These are phyloP conservation scores for Leptoteleia sp. DNA, from an alignment of 1,140 invertebrate species.

Conservation along the genomic window DNA sequence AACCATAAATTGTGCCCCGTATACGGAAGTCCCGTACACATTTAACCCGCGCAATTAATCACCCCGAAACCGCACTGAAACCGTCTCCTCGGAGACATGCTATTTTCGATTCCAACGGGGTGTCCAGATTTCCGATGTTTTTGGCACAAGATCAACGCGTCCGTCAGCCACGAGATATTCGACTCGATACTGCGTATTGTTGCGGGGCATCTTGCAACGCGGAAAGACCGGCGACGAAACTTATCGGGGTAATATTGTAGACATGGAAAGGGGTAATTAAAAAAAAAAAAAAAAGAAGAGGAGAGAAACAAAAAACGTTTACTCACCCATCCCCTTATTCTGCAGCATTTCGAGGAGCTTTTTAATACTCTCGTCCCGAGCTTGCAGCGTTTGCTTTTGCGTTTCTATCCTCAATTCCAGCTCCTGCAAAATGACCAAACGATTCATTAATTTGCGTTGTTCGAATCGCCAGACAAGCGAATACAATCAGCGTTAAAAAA, in stretches of 20 bases:
- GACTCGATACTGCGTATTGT: slow-evolving; percentile 26
- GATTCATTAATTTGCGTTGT: slow-evolving; percentile 21
- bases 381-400: slow-evolving; percentile 97
- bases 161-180: slow-evolving; percentile 26
- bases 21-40: slow-evolving; percentile 32
- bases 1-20: slow-evolving; percentile 19
- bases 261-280: too few species aligned
- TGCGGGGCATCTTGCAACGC: slow-evolving; percentile 12
- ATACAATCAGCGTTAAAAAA: slow-evolving; percentile 40
- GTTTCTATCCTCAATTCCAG: slow-evolving; percentile 97
- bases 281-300: too few species aligned
- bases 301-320: slow-evolving; percentile 24
- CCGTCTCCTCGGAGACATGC: slow-evolving; percentile 1
- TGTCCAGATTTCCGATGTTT: slow-evolving; percentile 5
- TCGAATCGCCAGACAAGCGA: neutral
- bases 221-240: slow-evolving; percentile 11
- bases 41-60: slow-evolving; percentile 38
- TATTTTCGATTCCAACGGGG: slow-evolving; percentile 20
- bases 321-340: slow-evolving; percentile 97
- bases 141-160: slow-evolving; percentile 40
- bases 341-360: slow-evolving; percentile 99
- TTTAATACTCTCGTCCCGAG: slow-evolving; percentile 98
- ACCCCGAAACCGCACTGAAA: slow-evolving; percentile 17
- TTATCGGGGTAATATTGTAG: too few species aligned
- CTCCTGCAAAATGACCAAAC: slow-evolving; percentile 84